phyloP scores from a whole-genome alignment of 1,140 invertebrate species.

The Eueides isabella region DNA sequence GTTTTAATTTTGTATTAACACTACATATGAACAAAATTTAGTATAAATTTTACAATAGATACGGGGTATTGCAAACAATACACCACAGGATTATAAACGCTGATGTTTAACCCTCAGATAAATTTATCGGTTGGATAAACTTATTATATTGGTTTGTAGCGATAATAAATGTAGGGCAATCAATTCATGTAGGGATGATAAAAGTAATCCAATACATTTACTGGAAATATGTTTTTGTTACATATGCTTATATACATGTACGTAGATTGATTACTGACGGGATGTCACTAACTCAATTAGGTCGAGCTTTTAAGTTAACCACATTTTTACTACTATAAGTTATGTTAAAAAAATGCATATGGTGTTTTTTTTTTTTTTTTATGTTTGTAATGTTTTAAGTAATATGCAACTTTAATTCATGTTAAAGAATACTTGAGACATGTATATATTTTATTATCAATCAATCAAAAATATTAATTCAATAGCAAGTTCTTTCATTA shows the following conservation, averaged over 20 bases:
- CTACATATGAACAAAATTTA: neutral
- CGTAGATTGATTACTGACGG: neutral
- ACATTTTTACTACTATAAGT: too few relatives aligned
- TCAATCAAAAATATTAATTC: too few relatives aligned
- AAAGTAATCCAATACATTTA: neutral
- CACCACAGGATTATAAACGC: slow-evolving; percentile 19
- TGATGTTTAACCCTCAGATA: slow-evolving; percentile 23
- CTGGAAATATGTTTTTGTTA: neutral
- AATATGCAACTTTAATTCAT: too few relatives aligned
- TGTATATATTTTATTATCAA: too few relatives aligned
- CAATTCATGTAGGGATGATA: slow-evolving; percentile 1
- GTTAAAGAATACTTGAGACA: too few relatives aligned
- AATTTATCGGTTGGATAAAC: slow-evolving; percentile 26
- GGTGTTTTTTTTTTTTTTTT: too few relatives aligned
- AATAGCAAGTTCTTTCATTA: too few relatives aligned
- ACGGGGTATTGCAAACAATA: slow-evolving; percentile 2
- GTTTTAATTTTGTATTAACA: neutral
- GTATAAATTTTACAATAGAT: neutral
- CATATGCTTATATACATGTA: neutral
- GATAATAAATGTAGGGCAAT: slow-evolving; percentile 22
- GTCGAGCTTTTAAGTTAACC: neutral
- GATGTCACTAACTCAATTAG: neutral
- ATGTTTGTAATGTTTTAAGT: too few relatives aligned
- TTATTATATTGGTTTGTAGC: slow-evolving; percentile 27
- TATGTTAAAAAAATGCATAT: too few relatives aligned